Conservation (phyloP, 2,888 invertebrate genomes). For the Allophyes oxyacanthae region DNA sequence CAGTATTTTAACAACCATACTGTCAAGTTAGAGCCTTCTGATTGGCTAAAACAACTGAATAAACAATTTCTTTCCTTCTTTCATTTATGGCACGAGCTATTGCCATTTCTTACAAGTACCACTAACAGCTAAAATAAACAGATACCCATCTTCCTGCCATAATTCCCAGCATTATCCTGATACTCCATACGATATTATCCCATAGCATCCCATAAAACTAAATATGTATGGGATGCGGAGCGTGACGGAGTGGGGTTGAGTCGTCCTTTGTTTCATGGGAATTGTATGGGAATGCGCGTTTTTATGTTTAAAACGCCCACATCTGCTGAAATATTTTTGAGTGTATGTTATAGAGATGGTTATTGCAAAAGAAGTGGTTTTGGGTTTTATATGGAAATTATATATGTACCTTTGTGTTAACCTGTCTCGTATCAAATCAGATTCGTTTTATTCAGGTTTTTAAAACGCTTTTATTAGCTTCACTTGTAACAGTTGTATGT, state of each 20-base stretch:
- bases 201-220: slow-evolving; percentile 52
- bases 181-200: slow-evolving; percentile 24
- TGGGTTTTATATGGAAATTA: slow-evolving; percentile 10
- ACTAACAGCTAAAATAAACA: slow-evolving; percentile 4
- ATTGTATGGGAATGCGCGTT: slow-evolving; percentile 42
- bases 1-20: no score
- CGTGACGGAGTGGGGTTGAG: slow-evolving; percentile 42
- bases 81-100: no score
- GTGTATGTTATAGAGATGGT: slow-evolving; percentile 4
- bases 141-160: slow-evolving; percentile 26
- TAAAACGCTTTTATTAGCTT: no score
- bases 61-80: no score
- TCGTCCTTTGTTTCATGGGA: slow-evolving; percentile 54
- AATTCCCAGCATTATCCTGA: slow-evolving; percentile 45
- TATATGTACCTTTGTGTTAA: background rate
- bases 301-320: slow-evolving; percentile 39
- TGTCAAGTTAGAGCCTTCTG: no score
- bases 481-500: no score
- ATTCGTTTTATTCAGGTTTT: no score
- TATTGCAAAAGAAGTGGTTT: background rate
- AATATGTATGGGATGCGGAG: slow-evolving; percentile 43
- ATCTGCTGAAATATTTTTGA: slow-evolving; percentile 39
- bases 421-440: background rate
- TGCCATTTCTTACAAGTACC: no score
- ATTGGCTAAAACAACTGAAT: no score